phyloP scores from a whole-genome alignment of 2,113 vertebrate genomes.

The Halichoeres trimaculatus region DNA sequence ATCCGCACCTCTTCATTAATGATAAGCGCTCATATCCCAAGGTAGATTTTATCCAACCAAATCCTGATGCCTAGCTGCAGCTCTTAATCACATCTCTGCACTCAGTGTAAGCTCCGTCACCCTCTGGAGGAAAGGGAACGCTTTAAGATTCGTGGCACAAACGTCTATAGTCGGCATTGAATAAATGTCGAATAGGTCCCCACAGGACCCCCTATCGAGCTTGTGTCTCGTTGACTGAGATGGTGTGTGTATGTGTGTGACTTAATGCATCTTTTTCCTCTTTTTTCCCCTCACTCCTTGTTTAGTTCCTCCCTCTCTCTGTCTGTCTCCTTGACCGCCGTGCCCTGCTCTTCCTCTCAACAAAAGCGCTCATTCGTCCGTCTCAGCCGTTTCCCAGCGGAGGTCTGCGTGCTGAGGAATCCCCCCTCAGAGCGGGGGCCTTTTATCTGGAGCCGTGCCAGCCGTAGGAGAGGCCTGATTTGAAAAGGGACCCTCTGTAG shows the following conservation, averaged over 20 bases:
- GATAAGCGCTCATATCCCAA: slow-evolving; percentile 19
- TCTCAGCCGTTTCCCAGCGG: slow-evolving; percentile 54
- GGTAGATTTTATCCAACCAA: slow-evolving; percentile 1
- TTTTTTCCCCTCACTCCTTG: not conserved
- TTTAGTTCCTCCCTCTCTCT: slow-evolving; percentile 54
- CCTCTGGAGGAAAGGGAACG: slow-evolving; percentile 15
- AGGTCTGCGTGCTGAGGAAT: slow-evolving; percentile 58
- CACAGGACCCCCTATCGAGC: slow-evolving; percentile 56
- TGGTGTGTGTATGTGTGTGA: slow-evolving; percentile 26
- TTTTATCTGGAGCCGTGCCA: slow-evolving; percentile 67
- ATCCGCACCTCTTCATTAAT: slow-evolving; percentile 2
- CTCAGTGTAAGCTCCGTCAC: slow-evolving; percentile 23
- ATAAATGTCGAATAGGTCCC: slow-evolving; percentile 52
- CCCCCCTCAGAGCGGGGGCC: slow-evolving; percentile 54
- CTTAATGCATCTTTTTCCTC: slow-evolving; percentile 14
- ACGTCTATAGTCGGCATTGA: slow-evolving; percentile 56
- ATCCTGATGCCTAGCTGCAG: slow-evolving; percentile 38
- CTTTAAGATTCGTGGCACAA: slow-evolving; percentile 43
- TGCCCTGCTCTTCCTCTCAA: slow-evolving; percentile 32
- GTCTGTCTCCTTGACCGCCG: slow-evolving; percentile 50
- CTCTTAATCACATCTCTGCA: slow-evolving; percentile 50
- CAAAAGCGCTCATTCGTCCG: slow-evolving; percentile 57
- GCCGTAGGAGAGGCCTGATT: slow-evolving; percentile 46
- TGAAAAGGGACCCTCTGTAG: slow-evolving; percentile 64
- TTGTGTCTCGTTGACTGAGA: slow-evolving; percentile 50